phyloP scores from a whole-genome alignment of 2,113 vertebrate species.

The Actenoides hombroni region DNA sequence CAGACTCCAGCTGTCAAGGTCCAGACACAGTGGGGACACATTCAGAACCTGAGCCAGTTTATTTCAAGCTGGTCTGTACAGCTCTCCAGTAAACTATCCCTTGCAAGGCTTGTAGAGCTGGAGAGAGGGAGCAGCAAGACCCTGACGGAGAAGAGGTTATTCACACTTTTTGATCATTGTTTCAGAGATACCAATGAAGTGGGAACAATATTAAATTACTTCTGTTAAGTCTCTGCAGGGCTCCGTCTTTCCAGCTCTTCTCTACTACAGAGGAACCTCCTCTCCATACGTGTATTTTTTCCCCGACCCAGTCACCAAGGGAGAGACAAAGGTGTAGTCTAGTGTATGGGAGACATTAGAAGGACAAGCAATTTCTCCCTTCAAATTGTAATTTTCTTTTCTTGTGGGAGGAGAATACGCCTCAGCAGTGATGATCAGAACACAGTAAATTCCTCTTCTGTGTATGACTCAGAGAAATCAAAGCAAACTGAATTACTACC shows the following conservation, averaged over 20 bases:
- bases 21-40: neutral
- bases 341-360: neutral
- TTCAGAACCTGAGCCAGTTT: neutral
- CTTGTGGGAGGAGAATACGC: neutral
- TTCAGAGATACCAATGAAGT: neutral
- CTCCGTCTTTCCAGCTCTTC: neutral
- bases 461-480: neutral
- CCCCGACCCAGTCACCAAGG: neutral
- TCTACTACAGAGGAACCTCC: neutral
- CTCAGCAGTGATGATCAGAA: neutral
- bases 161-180: neutral
- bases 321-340: neutral
- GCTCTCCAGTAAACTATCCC: accelerated
- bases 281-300: neutral
- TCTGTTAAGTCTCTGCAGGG: neutral
- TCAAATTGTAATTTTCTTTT: neutral
- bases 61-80: neutral
- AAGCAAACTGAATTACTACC: neutral
- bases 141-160: neutral
- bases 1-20: neutral
- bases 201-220: neutral
- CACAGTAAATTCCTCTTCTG: neutral
- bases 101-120: neutral
- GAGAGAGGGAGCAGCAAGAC: neutral
- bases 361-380: neutral